Base-by-base conservation (phyloP, 2,888 invertebrate species). In the Pristionchus mayeri region DNA sequence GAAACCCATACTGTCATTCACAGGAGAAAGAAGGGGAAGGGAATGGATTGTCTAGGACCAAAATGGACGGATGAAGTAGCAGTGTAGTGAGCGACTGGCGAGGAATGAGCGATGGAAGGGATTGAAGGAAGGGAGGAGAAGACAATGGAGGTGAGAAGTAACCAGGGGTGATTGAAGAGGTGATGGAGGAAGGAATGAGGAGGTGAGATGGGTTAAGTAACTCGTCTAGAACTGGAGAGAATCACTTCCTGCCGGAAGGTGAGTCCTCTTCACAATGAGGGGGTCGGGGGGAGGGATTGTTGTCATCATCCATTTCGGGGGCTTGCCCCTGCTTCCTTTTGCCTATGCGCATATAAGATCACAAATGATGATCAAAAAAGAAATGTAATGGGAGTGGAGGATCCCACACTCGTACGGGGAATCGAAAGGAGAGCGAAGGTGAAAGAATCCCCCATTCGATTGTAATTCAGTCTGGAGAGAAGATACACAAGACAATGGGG, bases 91-190 rank as follows among this genome's bases (percentile, higher is more conserved):
- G 44, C 13, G 71, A 13, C 44, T 71, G 40, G 40, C 40, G 71
- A 34, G 40, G 40, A 71, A 71, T 71, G 21, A 24, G 40, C 24
- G 71, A 71, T 40, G 71, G 44, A 67, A 67, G 34, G 6, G 2
- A 44, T 44, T 34, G 63, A 63, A 27, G 30, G 30, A 63, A 34
- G 24, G 24, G 71, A 71, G 24, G 71, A 71, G 37, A 37, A 60
- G 67, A 71, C 71, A 71, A 71, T n/a, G 44, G 71, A 71, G 71
- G 71, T 71, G 71, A 24, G 71, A 71, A 71, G 71, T 63, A 18
- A 30, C 63, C 34, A 37, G 1, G 34, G 60, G 63, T 63, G 63
- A 63, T 34, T 3, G 63, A 44, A 44, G 44, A 44, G 44, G 13
- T 44, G 44, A 13, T 44, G 44, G 44, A 27, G 63, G 63, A 63